phyloP scores from a whole-genome alignment of 2,113 vertebrate species.

The Thalassoma bifasciatum region DNA sequence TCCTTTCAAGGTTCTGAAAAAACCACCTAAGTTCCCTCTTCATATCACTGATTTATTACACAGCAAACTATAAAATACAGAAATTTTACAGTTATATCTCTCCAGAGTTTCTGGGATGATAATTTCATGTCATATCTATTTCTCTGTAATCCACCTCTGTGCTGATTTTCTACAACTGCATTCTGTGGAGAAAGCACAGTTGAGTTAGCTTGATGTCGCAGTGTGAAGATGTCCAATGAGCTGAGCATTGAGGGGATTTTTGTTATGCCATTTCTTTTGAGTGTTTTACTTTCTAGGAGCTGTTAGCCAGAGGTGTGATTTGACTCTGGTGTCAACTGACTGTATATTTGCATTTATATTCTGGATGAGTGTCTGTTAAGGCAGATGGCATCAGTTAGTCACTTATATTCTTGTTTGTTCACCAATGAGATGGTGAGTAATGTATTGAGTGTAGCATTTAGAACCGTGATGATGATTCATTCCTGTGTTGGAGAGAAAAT shows the following conservation, averaged over 20 bases:
- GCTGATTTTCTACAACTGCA: slow-evolving; percentile 28
- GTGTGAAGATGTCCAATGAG: slow-evolving; percentile 22
- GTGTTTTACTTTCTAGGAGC: slow-evolving; percentile 49
- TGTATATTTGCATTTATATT: slow-evolving; percentile 77
- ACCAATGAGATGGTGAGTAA: slow-evolving; percentile 59
- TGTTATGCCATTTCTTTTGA: slow-evolving; percentile 42
- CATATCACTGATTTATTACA: slow-evolving; percentile 4
- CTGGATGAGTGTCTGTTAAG: slow-evolving; percentile 58
- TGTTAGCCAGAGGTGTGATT: slow-evolving; percentile 63
- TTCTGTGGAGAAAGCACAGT: slow-evolving; percentile 36
- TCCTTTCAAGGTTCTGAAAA: background rate
- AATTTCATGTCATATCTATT: slow-evolving; percentile 15
- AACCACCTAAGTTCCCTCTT: background rate
- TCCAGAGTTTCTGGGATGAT: slow-evolving; percentile 7
- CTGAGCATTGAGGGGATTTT: slow-evolving; percentile 7
- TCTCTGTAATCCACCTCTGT: slow-evolving; percentile 5
- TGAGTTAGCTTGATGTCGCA: slow-evolving; percentile 28
- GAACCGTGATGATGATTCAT: slow-evolving; percentile 71
- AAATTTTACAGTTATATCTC: background rate
- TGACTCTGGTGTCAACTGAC: slow-evolving; percentile 49
- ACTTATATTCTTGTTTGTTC: slow-evolving; percentile 64
- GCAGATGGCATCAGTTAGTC: slow-evolving; percentile 72
- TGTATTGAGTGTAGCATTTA: slow-evolving; percentile 74
- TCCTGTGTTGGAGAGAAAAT: slow-evolving; percentile 72
- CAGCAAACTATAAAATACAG: background rate